phyloP scores from a whole-genome alignment of 2,113 vertebrate species.

The Lichenostomus cassidix region DNA sequence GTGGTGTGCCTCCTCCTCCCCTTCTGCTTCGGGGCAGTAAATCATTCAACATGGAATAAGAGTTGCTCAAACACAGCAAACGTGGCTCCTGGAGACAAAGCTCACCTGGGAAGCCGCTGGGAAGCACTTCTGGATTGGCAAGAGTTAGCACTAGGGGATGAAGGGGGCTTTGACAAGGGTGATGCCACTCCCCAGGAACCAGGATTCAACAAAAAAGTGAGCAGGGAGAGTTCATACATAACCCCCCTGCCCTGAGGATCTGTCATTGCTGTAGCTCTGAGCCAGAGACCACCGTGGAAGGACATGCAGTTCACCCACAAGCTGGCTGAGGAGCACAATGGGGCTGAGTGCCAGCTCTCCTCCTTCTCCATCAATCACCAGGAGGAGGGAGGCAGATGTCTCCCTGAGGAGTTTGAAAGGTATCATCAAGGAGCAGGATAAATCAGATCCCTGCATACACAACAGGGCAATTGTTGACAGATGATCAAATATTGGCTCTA shows the following conservation, averaged over 20 bases:
- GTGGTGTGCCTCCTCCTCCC: background rate
- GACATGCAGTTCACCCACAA: background rate
- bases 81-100: background rate
- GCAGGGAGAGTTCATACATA: background rate
- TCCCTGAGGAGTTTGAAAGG: slow-evolving; percentile 21
- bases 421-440: background rate
- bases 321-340: rapidly evolving
- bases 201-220: background rate
- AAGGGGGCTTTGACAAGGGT: background rate
- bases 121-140: background rate
- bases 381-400: background rate
- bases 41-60: background rate
- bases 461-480: background rate
- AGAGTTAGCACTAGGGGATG: background rate
- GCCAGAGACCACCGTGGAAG: slow-evolving; percentile 9
- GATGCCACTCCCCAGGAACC: rapidly evolving
- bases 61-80: background rate
- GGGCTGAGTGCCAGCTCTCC: slow-evolving; percentile 7
- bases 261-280: background rate
- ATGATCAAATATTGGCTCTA: slow-evolving; percentile 16
- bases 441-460: slow-evolving; percentile 9
- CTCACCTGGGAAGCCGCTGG: background rate
- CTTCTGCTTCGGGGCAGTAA: background rate
- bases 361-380: background rate
- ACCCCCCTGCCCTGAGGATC: background rate